Evolutionary conservation across 30 jellyfish, hydroid and myxozoan species (phyloP).

Genomic region (Haliclystus octoradiatus): DNA sequence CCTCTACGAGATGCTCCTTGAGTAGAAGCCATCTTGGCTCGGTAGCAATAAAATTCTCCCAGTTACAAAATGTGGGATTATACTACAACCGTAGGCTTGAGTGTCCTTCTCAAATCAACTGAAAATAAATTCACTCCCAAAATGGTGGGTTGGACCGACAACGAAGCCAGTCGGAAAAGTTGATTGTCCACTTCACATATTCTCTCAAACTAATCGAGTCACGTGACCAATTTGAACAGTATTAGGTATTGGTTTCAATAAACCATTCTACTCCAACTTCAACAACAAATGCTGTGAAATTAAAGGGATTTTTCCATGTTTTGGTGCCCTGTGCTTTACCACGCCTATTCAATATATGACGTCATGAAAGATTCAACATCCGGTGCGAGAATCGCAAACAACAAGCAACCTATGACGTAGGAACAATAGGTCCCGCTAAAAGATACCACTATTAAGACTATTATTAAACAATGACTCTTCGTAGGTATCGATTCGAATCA

Average conservation of each 20-base stretch:
- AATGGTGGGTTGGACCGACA: slow-evolving; percentile 1
- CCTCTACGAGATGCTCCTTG: not conserved
- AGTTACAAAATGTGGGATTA: no score
- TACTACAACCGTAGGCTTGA: no score
- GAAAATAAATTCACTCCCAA: not conserved
- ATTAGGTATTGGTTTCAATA: no score
- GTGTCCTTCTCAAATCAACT: no score
- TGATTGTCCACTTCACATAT: not conserved
- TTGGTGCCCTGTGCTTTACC: slow-evolving; percentile 1
- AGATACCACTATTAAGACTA: no score
- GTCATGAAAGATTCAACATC: not conserved
- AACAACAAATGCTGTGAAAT: not conserved
- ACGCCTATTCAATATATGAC: not conserved
- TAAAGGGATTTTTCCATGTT: not conserved
- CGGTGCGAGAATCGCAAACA: no score
- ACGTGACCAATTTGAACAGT: not conserved
- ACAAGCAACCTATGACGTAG: no score
- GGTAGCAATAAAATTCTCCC: no score
- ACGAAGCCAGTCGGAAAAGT: not conserved
- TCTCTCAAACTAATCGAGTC: not conserved
- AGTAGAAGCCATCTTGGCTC: not conserved
- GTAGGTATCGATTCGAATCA: no score
- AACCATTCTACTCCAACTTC: no score
- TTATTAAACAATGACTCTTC: no score
- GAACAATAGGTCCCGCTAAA: no score